These are phyloP conservation scores for Gymnorhina tibicen DNA, from an alignment of 2,113 vertebrate genomes.

Conservation along the genomic window DNA sequence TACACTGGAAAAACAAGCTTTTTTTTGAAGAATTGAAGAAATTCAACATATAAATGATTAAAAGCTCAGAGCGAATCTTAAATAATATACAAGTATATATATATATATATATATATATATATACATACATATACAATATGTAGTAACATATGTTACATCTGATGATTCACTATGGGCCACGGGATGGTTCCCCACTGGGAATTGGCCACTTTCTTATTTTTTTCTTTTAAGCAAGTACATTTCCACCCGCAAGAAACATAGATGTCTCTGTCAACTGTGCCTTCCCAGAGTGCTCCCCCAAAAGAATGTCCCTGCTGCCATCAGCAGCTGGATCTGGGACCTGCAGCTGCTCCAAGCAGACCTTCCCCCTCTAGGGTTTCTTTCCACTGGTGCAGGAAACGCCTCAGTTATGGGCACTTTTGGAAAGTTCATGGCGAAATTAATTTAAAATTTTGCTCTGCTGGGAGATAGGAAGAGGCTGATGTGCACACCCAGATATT, in stretches of 20 bases:
- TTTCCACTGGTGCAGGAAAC: accelerated
- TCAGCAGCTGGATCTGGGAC: neutral
- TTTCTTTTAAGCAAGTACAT: neutral
- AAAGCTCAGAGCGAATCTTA: neutral
- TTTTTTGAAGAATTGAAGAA: too few relatives aligned
- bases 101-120: too few relatives aligned
- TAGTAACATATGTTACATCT: accelerated
- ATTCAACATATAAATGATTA: neutral
- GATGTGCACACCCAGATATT: accelerated
- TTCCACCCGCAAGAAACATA: accelerated
- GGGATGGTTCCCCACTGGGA: neutral
- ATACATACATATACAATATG: neutral
- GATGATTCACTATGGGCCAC: neutral
- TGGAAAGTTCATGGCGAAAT: neutral
- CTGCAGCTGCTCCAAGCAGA: neutral
- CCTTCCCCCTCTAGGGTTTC: neutral
- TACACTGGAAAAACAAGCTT: neutral
- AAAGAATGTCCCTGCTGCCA: neutral
- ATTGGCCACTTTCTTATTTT: neutral
- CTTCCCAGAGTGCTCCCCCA: neutral
- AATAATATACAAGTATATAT: neutral
- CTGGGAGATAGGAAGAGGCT: neutral
- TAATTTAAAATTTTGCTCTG: neutral
- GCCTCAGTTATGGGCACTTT: neutral
- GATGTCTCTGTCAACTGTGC: neutral